These are phyloP conservation scores for Oligia strigilis DNA, from an alignment of 2,888 invertebrate genomes.

Conservation along the genomic window DNA sequence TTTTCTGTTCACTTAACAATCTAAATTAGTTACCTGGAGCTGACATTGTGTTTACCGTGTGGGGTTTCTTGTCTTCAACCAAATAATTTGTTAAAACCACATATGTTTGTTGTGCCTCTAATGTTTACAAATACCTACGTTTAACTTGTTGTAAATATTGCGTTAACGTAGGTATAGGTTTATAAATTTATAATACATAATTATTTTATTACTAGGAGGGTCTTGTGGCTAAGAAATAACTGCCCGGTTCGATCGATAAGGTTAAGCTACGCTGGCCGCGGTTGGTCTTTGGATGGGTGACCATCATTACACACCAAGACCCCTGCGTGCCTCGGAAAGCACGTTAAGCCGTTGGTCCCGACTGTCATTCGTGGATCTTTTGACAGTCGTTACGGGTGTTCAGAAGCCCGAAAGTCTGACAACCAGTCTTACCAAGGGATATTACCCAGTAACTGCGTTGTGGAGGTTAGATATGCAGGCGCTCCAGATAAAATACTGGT, in stretches of 20 bases:
- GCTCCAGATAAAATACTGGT: too few species aligned
- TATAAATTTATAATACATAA: too few species aligned
- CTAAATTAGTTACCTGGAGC: slow-evolving; percentile 36
- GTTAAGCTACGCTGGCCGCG: not conserved
- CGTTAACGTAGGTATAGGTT: not conserved
- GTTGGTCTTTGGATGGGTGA: too few species aligned
- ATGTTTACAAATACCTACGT: not conserved
- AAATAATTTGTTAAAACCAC: slow-evolving; percentile 14
- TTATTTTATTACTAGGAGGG: too few species aligned
- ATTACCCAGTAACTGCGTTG: not conserved
- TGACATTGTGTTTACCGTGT: slow-evolving; percentile 15
- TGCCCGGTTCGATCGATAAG: not conserved
- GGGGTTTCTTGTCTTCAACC: slow-evolving; percentile 12
- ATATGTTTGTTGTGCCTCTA: not conserved
- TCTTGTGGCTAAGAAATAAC: not conserved
- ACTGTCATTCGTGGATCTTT: too few species aligned
- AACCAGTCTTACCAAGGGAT: not conserved
- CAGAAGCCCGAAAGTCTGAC: not conserved
- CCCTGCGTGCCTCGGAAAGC: not conserved
- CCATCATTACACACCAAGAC: not conserved
- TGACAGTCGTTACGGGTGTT: too few species aligned
- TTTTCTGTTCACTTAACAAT: slow-evolving; percentile 43
- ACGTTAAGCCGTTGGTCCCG: too few species aligned
- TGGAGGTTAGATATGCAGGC: not conserved
- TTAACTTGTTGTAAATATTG: not conserved